Evolutionary conservation across 2,113 vertebrate species (phyloP).

Genomic region (Leptobrachium ailaonicum): DNA sequence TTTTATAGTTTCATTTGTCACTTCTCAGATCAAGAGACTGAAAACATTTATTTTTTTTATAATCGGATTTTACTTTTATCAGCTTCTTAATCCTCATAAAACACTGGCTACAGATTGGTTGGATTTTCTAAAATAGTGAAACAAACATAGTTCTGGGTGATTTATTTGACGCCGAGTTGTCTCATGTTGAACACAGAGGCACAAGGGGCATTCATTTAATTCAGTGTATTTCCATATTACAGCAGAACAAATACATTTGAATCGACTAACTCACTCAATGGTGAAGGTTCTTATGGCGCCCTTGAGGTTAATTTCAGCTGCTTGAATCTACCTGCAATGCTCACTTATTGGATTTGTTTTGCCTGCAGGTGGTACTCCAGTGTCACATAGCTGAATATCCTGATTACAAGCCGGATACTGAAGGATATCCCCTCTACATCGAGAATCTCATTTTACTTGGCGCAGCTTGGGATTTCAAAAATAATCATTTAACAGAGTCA

Average conservation of each 20-base stretch:
- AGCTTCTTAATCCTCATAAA: too few species aligned
- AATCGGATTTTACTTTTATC: too few species aligned
- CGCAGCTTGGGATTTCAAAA: constrained; percentile 43
- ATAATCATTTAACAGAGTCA: constrained; percentile 29
- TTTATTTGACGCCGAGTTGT: too few species aligned
- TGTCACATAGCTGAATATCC: constrained; percentile 37
- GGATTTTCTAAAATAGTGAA: too few species aligned
- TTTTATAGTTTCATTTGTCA: too few species aligned
- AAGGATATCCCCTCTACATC: constrained; percentile 29
- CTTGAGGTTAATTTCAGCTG: not conserved
- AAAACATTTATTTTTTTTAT: too few species aligned
- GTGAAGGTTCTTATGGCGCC: too few species aligned
- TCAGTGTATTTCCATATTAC: not conserved
- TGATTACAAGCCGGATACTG: constrained; percentile 18
- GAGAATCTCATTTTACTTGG: constrained; percentile 31
- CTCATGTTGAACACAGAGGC: too few species aligned
- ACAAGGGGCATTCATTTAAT: not conserved
- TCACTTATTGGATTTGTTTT: constrained; percentile 2
- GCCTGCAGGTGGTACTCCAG: constrained; percentile 30
- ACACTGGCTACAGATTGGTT: too few species aligned
- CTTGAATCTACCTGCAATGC: not conserved
- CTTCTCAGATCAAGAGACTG: too few species aligned
- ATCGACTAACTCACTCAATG: not conserved
- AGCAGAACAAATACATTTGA: not conserved
- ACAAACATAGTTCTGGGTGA: too few species aligned